Evolutionary conservation across 2,113 vertebrate genomes (phyloP).

Genomic region (Eolophus roseicapilla): DNA sequence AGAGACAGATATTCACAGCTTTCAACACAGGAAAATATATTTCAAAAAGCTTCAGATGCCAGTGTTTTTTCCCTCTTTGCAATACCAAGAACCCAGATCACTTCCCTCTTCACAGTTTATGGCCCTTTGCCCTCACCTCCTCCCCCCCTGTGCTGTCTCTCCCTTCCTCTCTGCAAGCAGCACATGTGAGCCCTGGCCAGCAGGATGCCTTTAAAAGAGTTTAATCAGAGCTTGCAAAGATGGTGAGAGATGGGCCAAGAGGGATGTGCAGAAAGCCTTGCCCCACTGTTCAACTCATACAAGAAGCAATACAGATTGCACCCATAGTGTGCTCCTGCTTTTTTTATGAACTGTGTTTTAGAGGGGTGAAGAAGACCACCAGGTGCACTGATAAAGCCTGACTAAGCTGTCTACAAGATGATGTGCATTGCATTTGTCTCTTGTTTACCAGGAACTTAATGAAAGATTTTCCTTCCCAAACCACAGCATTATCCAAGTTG

Average conservation of each 20-base stretch:
- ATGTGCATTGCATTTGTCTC: neutral
- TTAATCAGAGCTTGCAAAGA: rapidly evolving
- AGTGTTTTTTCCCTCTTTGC: rapidly evolving
- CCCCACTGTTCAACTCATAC: rapidly evolving
- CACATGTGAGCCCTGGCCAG: neutral
- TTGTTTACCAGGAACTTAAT: neutral
- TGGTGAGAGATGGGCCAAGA: neutral
- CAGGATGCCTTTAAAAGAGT: neutral
- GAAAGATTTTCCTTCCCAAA: conserved; percentile 3
- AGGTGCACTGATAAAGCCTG: neutral
- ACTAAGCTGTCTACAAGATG: neutral
- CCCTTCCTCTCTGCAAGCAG: neutral
- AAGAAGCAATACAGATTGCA: neutral
- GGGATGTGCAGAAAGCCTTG: neutral
- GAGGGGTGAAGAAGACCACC: neutral
- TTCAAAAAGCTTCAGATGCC: neutral
- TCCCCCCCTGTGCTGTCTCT: neutral
- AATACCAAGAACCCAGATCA: neutral
- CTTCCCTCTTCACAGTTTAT: neutral
- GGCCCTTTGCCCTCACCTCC: neutral
- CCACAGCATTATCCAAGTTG: neutral
- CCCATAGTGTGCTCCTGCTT: neutral
- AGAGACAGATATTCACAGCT: neutral
- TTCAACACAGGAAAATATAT: neutral
- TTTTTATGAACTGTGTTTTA: neutral